Evolutionary conservation across 64 coral and sea anemone genomes (phyloP), one percentile per base, ranked within the genome.

Genomic region (Stichodactyla helianthus): DNA sequence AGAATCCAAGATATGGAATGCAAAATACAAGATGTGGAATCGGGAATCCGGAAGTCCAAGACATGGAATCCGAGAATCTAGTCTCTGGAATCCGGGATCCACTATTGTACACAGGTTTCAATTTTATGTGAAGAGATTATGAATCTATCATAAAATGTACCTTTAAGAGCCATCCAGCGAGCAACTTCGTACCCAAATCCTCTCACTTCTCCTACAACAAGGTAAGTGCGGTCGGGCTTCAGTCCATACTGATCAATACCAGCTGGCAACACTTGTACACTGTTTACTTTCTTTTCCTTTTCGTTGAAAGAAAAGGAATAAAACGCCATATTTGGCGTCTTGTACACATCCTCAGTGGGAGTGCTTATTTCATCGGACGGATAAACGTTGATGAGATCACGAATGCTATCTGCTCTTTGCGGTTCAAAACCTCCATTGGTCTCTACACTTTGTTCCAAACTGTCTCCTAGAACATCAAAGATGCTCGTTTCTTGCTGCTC

Each of bases 171-270:
- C 89, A 94, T 91, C 89, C 88, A 94, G 14, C 82, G 84, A 55
- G 93, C 93, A 71, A 94, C 89, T 91, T 94, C 93, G 88, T 91
- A 94, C 19, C 93, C 93, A 84, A 94, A 94, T 23, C 93, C 93
- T 5, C 67, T 86, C 6, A 94, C 89, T 54, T 85, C 93, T 56
- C 93, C 93, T 0, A 91, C 93, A 27, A 94, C 93, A 88, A 94
- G 84, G 86, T 94, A 94, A 10, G 89, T 88, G 59, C 93, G 88
- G 57, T 94, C 61, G 44, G 19, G 79, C 59, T 94, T 94, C 55
- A 94, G 65, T 26, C 89, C 89, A 55, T 81, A 61, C 11, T 79
- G 81, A 78, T 94, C 93, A 7, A 94, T 20, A 13, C 88, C 93
- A 79, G 63, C 89, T 60, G 88, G 65, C 31, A 89, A 54, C 50